These are phyloP conservation scores for Lepidonotus clava DNA, from an alignment of 2,888 invertebrate species.

Conservation along the genomic window DNA sequence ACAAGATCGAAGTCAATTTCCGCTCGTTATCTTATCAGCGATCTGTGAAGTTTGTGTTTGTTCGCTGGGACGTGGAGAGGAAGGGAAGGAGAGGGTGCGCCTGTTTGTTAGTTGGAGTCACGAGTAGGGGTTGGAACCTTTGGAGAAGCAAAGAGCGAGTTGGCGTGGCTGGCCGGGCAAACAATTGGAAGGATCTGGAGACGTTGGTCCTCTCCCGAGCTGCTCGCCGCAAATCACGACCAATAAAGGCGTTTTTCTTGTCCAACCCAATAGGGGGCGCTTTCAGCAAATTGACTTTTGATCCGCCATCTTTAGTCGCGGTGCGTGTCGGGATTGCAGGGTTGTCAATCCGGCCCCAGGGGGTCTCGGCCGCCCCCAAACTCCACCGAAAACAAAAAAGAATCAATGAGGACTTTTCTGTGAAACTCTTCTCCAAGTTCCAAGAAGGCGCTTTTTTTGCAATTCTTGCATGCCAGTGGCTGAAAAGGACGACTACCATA, in stretches of 20 bases:
- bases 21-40: slow-evolving; percentile 24
- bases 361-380: background rate
- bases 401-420: background rate
- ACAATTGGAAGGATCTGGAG: background rate
- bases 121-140: too few relatives aligned
- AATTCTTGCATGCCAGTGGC: too few relatives aligned
- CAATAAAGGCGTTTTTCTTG: background rate
- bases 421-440: background rate
- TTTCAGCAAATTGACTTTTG: background rate
- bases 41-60: slow-evolving; percentile 15
- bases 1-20: slow-evolving; percentile 18
- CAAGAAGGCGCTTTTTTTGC: too few relatives aligned
- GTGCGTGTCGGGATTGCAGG: background rate
- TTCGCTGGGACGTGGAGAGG: background rate
- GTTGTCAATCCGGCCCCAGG: background rate
- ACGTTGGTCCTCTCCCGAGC: background rate
- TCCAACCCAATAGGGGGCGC: background rate
- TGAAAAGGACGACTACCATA: too few relatives aligned
- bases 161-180: background rate
- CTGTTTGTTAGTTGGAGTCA: too few relatives aligned
- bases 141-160: background rate
- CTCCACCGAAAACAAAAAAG: background rate
- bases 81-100: background rate
- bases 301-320: background rate
- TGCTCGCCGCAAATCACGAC: background rate